Conservation (phyloP, 2,797 vertebrate species). For the Tolypeutes matacus region DNA sequence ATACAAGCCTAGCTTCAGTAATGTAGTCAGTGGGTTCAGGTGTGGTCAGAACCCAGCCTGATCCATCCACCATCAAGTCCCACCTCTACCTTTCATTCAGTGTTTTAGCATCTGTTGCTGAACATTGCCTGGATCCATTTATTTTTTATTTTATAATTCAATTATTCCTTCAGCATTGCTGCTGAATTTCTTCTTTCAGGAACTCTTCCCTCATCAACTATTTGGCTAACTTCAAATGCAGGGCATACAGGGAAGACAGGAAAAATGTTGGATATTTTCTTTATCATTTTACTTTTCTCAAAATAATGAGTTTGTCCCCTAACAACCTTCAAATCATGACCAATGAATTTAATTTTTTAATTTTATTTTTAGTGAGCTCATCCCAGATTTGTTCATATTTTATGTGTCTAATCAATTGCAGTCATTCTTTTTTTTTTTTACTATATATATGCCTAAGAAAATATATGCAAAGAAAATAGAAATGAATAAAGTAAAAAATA, state of each 20-base stretch:
- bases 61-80: background rate
- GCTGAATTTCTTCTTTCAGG: conserved; percentile 8
- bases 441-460: background rate
- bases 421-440: background rate
- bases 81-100: background rate
- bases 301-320: background rate
- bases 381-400: background rate
- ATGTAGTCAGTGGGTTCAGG: background rate
- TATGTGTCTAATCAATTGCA: background rate
- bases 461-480: background rate
- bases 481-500: background rate
- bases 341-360: background rate
- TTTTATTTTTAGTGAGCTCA: background rate
- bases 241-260: background rate
- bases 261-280: background rate
- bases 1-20: too few relatives aligned
- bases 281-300: conserved; percentile 42
- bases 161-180: conserved; percentile 14
- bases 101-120: background rate
- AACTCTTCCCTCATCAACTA: background rate
- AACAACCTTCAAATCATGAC: background rate
- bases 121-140: background rate
- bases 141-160: background rate
- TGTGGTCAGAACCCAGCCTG: background rate
- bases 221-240: background rate